These are phyloP conservation scores for Labroides dimidiatus DNA, from an alignment of 2,797 vertebrate species.

Conservation along the genomic window DNA sequence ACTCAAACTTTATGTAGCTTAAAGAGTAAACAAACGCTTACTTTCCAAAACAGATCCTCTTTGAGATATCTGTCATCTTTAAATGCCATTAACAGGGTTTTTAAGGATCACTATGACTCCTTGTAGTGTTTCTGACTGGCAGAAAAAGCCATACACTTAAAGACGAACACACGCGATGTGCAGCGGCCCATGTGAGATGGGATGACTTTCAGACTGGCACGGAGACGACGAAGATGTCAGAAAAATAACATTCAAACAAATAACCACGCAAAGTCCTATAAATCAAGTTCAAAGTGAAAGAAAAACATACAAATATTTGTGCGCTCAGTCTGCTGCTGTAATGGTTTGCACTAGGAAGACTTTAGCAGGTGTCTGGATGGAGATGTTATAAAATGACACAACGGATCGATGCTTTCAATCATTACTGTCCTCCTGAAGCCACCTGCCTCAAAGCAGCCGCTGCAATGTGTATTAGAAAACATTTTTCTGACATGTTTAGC, in stretches of 20 bases:
- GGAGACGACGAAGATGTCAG: conserved; percentile 39
- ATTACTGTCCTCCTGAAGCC: conserved; percentile 16
- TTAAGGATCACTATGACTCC: conserved; percentile 28
- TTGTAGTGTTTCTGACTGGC: conserved; percentile 54
- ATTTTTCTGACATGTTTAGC: conserved; percentile 22
- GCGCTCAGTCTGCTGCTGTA: conserved; percentile 52
- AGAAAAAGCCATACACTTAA: conserved; percentile 27
- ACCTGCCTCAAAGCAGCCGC: conserved; percentile 26
- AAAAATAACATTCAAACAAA: conserved; percentile 34
- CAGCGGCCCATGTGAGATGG: conserved; percentile 35
- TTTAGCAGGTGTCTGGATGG: conserved; percentile 49
- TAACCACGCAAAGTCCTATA: conserved; percentile 40
- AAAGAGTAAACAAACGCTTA: conserved; percentile 26
- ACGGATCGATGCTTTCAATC: conserved; percentile 17
- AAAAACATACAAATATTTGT: conserved; percentile 18
- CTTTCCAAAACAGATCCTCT: not conserved
- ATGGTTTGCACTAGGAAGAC: conserved; percentile 71
- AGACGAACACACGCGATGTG: conserved; percentile 11
- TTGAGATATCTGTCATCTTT: conserved; percentile 26
- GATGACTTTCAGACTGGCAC: conserved; percentile 47
- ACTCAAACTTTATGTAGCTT: conserved; percentile 15
- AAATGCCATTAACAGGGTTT: conserved; percentile 30
- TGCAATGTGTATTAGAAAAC: conserved; percentile 13
- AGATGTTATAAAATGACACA: conserved; percentile 21
- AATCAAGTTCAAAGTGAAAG: conserved; percentile 14